Evolutionary conservation across 2,888 invertebrate genomes (phyloP).

Genomic region (Plusia festucae): DNA sequence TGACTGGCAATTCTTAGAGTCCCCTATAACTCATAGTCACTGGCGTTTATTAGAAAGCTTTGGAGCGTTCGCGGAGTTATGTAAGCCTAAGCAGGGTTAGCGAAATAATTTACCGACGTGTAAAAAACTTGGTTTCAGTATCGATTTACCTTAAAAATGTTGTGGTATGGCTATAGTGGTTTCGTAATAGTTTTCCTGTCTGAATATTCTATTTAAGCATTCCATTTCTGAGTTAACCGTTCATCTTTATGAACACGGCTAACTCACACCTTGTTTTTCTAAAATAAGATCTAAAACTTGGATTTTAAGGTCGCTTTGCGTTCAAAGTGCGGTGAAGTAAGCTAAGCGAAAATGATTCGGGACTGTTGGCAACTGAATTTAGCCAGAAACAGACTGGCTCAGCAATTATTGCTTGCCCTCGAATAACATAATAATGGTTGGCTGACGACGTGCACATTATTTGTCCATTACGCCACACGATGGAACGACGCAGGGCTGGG

Average conservation of each 20-base stretch:
- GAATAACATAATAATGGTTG: slow-evolving; percentile 84
- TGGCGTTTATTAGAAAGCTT: slow-evolving; percentile 46
- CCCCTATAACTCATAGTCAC: slow-evolving; percentile 40
- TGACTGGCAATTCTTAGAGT: slow-evolving; percentile 37
- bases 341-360: slow-evolving; percentile 55
- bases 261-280: slow-evolving; percentile 14
- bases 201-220: slow-evolving; percentile 43
- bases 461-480: slow-evolving; percentile 79
- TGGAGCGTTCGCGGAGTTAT: slow-evolving; percentile 33
- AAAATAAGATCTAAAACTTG: slow-evolving; percentile 23
- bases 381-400: slow-evolving; percentile 65
- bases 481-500: slow-evolving; percentile 59
- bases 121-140: slow-evolving; percentile 47
- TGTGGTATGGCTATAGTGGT: slow-evolving; percentile 36
- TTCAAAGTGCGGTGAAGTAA: slow-evolving; percentile 32
- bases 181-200: slow-evolving; percentile 34
- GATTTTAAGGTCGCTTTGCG: slow-evolving; percentile 27
- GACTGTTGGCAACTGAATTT: slow-evolving; percentile 56
- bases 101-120: slow-evolving; percentile 25
- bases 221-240: slow-evolving; percentile 27
- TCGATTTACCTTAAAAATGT: slow-evolving; percentile 52
- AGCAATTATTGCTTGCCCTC: slow-evolving; percentile 79
- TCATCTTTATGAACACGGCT: slow-evolving; percentile 37
- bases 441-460: slow-evolving; percentile 79
- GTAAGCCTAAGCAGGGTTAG: slow-evolving; percentile 33